Percentiles rank a stretch among this genome's conserved stretches.
phyloP scores from a whole-genome alignment of 2,113 vertebrate genomes.

The Serilophus lunatus region DNA sequence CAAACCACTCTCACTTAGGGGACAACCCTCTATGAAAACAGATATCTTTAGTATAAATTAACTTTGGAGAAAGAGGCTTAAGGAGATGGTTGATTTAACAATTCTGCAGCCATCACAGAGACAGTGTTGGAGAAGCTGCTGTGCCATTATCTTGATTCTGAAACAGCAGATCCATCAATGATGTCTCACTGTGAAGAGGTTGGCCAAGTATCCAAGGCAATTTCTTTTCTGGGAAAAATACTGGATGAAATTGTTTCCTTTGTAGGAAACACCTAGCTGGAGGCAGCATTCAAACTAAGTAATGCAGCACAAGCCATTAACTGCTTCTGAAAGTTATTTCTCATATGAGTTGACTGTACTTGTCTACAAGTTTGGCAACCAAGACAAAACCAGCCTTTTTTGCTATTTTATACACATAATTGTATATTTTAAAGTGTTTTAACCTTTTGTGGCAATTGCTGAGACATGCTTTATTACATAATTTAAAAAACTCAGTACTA shows the following conservation, averaged over 20 bases:
- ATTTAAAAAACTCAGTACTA: background rate
- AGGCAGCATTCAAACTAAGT: background rate
- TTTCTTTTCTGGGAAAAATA: background rate
- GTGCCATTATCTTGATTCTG: background rate
- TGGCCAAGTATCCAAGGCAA: background rate
- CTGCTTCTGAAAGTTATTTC: background rate
- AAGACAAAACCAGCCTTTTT: background rate
- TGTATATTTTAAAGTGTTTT: background rate
- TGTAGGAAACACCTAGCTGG: background rate
- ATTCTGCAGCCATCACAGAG: background rate
- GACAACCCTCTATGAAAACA: background rate
- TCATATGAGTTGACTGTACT: background rate
- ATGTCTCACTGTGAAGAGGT: background rate
- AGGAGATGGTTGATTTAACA: background rate
- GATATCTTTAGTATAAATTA: background rate
- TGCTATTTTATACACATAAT: background rate
- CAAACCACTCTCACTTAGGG: background rate
- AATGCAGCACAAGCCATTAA: background rate
- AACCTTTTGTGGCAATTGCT: background rate
- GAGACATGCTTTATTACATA: background rate
- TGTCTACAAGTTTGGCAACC: background rate
- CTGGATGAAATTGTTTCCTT: background rate
- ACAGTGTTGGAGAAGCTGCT: background rate
- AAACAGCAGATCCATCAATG: background rate
- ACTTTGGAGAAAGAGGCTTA: background rate